Conservation (phyloP, 2,888 invertebrate species). For the Aphodius granarius region DNA sequence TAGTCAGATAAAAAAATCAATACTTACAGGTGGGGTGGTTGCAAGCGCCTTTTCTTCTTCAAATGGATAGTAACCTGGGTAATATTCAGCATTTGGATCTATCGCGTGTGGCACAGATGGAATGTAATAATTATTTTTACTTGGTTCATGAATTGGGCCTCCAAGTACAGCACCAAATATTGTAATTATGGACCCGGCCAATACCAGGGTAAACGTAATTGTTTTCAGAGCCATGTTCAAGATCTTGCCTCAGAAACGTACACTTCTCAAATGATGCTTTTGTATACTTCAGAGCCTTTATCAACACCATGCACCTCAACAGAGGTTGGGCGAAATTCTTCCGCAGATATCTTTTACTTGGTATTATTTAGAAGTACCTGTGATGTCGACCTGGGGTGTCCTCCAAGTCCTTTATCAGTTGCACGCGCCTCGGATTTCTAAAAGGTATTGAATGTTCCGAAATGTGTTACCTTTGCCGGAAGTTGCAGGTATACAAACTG, state of each 20-base stretch:
- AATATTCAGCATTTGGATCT: background rate
- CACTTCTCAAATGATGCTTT: background rate
- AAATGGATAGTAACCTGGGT: background rate
- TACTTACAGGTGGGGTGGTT: background rate
- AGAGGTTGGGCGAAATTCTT: background rate
- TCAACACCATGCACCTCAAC: no score
- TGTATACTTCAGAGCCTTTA: background rate
- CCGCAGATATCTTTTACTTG: background rate
- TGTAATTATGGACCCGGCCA: background rate
- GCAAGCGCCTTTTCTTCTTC: background rate
- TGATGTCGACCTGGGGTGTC: no score
- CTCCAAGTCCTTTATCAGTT: background rate
- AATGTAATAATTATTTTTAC: background rate
- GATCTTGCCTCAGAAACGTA: background rate
- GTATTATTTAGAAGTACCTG: background rate
- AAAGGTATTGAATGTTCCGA: background rate
- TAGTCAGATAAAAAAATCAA: background rate
- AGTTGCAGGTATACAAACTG: background rate
- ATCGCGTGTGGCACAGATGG: background rate
- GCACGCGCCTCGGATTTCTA: background rate
- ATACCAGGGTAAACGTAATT: background rate
- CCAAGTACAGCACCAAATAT: background rate
- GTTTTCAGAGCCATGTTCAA: background rate
- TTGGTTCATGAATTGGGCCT: background rate
- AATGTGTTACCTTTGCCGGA: background rate